Base-by-base conservation (phyloP, 2,113 vertebrate genomes). In the Oryzias celebensis region DNA sequence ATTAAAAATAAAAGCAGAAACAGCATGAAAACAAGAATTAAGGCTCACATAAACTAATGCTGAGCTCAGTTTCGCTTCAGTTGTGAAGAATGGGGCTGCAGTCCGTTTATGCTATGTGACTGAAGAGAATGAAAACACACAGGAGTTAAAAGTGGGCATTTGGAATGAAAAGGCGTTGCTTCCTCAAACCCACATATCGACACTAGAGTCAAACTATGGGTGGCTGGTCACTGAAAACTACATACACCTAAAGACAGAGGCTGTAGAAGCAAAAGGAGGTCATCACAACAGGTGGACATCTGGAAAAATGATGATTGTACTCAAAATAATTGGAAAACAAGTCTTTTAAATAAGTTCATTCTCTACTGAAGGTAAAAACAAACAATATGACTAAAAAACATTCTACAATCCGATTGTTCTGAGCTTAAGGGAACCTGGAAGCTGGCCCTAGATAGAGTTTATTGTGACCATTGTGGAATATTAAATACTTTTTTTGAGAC, bases 81-180 rank as follows among this genome's bases (percentile, higher is more conserved):
- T 68, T 66, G 71, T 7, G 52, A 60, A 72, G 61, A 77, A 75
- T 77, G 69, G 62, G 52, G 52, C 70, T 55, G 68, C 31, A 7
- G 60, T 61, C 66, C 7, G 31, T 75, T 87, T 84, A 74, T 81
- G 87, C 76, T 84, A 18, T 71, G 71, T 82, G 85, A 78, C 58
- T 50, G 58, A 20, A 61, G 68, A 85, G 82, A 90, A 90, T 82
- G 81, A 81, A 80, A 85, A 82, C 61, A 81, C 58, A 31, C 57
- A 60, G 68, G 64, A 61, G 68, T 2, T 73, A 59, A 73, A 66
- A 65, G 57, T 74, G 72, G 64, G 57, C 49, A 65, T 77, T 65
- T 55, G 68, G 47, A 17, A 62, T 55, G 54, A 52, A 76, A 60
- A 52, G 68, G 55, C 59, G 69, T 62, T 23, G 47, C 68, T 80